Conservation (phyloP, 2,888 invertebrate species). For the Bellardia bayeri region DNA sequence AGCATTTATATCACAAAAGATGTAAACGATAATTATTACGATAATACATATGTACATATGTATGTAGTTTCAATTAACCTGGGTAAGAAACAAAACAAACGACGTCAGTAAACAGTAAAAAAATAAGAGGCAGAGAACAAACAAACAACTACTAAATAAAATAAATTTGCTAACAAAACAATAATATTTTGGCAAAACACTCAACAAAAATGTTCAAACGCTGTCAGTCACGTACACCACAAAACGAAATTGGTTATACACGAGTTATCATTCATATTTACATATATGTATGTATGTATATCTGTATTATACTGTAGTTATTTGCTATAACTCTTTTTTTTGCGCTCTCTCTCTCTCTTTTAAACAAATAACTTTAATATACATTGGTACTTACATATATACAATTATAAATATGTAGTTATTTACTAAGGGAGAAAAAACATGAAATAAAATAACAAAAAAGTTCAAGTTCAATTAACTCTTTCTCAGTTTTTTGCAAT, state of each 20-base stretch:
- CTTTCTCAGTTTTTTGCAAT: slow-evolving; percentile 71
- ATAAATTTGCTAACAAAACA: slow-evolving; percentile 9
- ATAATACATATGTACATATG: too few relatives aligned
- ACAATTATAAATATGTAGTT: neutral
- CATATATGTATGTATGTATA: too few relatives aligned
- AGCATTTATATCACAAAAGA: too few relatives aligned
- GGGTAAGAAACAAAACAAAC: neutral
- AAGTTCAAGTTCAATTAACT: slow-evolving; percentile 79
- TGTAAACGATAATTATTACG: too few relatives aligned
- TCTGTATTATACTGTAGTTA: neutral
- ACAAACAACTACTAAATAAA: neutral
- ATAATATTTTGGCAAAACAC: slow-evolving; percentile 26
- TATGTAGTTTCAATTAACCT: neutral
- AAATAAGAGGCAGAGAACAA: neutral
- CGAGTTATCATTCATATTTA: slow-evolving; percentile 16
- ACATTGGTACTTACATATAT: too few relatives aligned
- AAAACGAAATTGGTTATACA: slow-evolving; percentile 12
- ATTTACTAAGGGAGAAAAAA: too few relatives aligned
- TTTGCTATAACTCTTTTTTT: neutral
- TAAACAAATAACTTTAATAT: neutral
- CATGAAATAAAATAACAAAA: slow-evolving; percentile 34
- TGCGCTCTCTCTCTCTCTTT: neutral
- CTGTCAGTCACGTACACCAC: slow-evolving; percentile 48
- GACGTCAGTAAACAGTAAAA: slow-evolving; percentile 11
- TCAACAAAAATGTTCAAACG: neutral